These are phyloP conservation scores for Meloe dianella DNA, from an alignment of 2,888 invertebrate genomes.

Conservation along the genomic window DNA sequence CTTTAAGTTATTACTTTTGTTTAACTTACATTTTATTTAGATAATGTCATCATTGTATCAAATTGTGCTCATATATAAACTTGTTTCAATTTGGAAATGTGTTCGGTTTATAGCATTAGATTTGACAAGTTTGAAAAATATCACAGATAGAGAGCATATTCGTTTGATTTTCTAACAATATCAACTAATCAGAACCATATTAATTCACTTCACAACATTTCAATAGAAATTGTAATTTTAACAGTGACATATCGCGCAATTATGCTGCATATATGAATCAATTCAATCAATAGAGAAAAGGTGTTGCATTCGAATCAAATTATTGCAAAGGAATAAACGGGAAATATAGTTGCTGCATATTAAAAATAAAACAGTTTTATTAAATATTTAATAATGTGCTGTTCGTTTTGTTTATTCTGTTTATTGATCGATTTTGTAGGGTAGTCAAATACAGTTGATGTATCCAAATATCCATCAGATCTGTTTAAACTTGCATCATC, in stretches of 20 bases:
- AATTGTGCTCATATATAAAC: background rate
- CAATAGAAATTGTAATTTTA: background rate
- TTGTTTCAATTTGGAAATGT: background rate
- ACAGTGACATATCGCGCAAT: background rate
- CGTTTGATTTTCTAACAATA: too few relatives aligned
- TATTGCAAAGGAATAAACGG: background rate
- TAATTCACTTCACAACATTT: background rate
- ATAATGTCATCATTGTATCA: background rate
- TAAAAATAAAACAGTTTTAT: too few relatives aligned
- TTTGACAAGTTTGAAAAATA: too few relatives aligned
- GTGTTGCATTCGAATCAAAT: background rate
- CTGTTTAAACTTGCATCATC: slow-evolving; percentile 3
- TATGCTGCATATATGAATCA: background rate
- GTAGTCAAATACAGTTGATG: background rate
- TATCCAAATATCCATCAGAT: background rate
- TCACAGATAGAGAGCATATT: too few relatives aligned
- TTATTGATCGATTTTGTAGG: background rate
- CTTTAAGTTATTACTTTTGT: background rate
- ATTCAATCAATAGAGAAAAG: background rate
- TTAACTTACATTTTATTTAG: background rate
- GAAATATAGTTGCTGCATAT: too few relatives aligned
- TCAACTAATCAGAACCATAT: background rate
- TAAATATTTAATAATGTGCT: too few relatives aligned
- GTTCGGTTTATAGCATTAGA: background rate
- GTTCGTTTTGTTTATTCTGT: background rate